phyloP scores from a whole-genome alignment of 2,113 vertebrate species.

The Pomatostomus ruficeps region DNA sequence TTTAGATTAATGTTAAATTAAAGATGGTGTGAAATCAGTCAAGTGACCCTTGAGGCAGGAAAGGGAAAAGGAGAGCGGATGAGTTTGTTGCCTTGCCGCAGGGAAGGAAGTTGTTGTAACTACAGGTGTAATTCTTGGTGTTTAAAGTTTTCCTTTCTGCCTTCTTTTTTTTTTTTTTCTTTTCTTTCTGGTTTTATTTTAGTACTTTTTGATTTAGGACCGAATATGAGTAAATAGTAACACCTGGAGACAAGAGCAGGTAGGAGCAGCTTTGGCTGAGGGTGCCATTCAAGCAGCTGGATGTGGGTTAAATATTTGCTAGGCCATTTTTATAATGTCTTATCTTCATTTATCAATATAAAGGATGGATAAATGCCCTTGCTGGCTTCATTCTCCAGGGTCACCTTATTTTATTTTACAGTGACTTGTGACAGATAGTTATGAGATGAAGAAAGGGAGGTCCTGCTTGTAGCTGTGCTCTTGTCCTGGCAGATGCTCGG shows the following conservation, averaged over 20 bases:
- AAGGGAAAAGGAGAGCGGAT: not conserved
- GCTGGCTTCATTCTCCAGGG: not conserved
- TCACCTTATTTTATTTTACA: not conserved
- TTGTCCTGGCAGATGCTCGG: not conserved
- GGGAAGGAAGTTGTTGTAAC: not conserved
- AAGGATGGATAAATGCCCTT: not conserved
- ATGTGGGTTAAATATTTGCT: not conserved
- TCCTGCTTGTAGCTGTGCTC: not conserved
- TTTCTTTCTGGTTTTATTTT: not conserved
- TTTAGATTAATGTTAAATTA: not conserved
- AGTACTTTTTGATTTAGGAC: not conserved
- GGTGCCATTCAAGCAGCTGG: not conserved
- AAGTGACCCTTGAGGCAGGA: not conserved
- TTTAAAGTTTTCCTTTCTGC: not conserved
- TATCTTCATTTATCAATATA: not conserved
- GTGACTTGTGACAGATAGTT: not conserved
- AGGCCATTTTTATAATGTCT: not conserved
- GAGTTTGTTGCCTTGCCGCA: accelerated
- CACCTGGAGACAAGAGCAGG: not conserved
- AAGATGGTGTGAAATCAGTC: not conserved
- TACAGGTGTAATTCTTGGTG: not conserved
- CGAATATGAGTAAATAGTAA: not conserved
- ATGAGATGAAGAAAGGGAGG: not conserved
- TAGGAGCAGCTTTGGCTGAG: not conserved
- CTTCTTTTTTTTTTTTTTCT: accelerated